A percentile compares a stretch with the other conserved stretches of the same genome.
phyloP scores from a whole-genome alignment of 2,797 vertebrate species.

The Gobionotothen gibberifrons region DNA sequence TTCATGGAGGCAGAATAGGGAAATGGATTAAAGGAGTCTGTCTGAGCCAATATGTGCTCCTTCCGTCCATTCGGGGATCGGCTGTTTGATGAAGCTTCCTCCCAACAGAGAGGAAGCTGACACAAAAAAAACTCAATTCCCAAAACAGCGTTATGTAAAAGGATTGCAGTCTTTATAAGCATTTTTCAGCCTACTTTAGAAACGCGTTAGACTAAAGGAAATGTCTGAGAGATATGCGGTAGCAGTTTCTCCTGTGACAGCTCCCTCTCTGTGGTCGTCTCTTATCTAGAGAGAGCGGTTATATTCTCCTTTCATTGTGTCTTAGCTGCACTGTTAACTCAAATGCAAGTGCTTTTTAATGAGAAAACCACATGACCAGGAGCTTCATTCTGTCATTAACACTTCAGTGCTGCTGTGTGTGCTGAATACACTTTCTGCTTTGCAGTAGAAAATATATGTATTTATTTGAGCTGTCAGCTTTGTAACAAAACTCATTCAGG shows the following conservation, averaged over 20 bases:
- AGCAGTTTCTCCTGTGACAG: constrained; percentile 34
- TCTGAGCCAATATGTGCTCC: constrained; percentile 67
- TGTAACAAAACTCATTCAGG: constrained; percentile 15
- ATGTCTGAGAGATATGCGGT: constrained; percentile 32
- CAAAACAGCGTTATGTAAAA: constrained; percentile 61
- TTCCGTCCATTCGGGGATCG: constrained; percentile 49
- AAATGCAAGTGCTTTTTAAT: constrained; percentile 18
- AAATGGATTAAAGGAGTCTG: constrained; percentile 65
- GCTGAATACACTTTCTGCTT: constrained; percentile 14
- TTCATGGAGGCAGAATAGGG: constrained; percentile 48
- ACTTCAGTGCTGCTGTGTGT: constrained; percentile 4
- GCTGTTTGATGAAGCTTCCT: constrained; percentile 68
- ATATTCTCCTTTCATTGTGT: constrained; percentile 33
- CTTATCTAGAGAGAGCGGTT: constrained; percentile 42
- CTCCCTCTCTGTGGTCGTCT: constrained; percentile 17
- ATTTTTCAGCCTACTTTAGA: constrained; percentile 48
- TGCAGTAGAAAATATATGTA: constrained; percentile 28
- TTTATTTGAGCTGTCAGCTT: constrained; percentile 25
- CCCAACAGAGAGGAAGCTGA: constrained; percentile 48
- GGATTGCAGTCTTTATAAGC: constrained; percentile 38
- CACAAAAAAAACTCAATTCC: constrained; percentile 43
- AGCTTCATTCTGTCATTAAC: constrained; percentile 32
- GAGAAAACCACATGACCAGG: constrained; percentile 23
- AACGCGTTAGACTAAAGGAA: constrained; percentile 48
- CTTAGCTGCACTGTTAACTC: constrained; percentile 28